Percentiles rank a stretch among this genome's conserved stretches.
phyloP scores from a whole-genome alignment of 1,140 invertebrate species.

The Drosophila nannoptera region DNA sequence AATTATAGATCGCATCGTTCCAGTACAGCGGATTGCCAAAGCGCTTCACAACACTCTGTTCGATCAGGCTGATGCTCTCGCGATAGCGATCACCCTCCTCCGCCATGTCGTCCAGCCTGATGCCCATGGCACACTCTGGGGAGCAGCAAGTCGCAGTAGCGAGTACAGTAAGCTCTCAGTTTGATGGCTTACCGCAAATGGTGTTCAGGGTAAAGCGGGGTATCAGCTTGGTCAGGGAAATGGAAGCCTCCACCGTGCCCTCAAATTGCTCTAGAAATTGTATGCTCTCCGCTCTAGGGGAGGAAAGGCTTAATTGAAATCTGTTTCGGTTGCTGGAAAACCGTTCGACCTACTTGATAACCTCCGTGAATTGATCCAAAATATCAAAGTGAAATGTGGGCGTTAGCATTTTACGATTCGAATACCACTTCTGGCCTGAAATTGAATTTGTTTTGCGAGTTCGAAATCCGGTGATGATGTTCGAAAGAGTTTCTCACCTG shows the following conservation, averaged over 20 bases:
- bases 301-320: background rate
- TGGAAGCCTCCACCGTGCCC: conserved; percentile 22
- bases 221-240: conserved; percentile 69
- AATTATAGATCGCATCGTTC: conserved; percentile 52
- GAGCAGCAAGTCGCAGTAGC: background rate
- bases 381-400: conserved; percentile 95
- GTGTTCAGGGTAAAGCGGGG: conserved; percentile 87
- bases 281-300: conserved; percentile 73
- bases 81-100: conserved; percentile 68
- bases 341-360: conserved; percentile 82
- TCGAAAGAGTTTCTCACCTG: conserved; percentile 76
- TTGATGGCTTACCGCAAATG: conserved; percentile 83
- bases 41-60: conserved; percentile 57
- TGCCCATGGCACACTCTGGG: conserved; percentile 90
- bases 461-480: background rate
- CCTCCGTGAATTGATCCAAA: conserved; percentile 86
- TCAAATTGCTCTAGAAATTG: conserved; percentile 67
- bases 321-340: background rate
- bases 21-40: conserved; percentile 58
- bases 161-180: background rate
- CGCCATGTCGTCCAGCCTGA: conserved; percentile 77
- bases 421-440: conserved; percentile 85
- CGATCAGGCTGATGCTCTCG: conserved; percentile 59
- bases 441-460: background rate
- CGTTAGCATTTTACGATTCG: conserved; percentile 88